These are phyloP conservation scores for Erpetoichthys calabaricus DNA, from an alignment of 2,797 vertebrate genomes.

Conservation along the genomic window DNA sequence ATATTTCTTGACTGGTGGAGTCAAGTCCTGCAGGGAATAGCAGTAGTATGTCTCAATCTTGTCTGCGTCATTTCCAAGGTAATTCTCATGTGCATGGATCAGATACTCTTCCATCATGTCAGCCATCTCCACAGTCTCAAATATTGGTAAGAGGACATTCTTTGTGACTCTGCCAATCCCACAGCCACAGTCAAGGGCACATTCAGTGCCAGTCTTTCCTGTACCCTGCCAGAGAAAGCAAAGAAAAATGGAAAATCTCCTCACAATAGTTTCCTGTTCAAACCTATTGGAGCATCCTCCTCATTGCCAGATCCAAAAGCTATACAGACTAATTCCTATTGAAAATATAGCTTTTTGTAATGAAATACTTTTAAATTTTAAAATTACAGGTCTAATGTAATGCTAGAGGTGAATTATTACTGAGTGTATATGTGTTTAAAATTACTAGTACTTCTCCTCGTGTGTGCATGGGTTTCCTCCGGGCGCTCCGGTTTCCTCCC, in stretches of 20 bases:
- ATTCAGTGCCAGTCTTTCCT: slow-evolving; percentile 63
- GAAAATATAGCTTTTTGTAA: too few relatives aligned
- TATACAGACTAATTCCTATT: too few relatives aligned
- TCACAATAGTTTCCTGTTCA: slow-evolving; percentile 15
- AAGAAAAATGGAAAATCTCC: slow-evolving; percentile 15
- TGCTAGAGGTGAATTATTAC: too few relatives aligned
- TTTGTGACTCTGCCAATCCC: slow-evolving; percentile 85
- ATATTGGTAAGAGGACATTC: slow-evolving; percentile 76
- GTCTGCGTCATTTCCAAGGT: slow-evolving; percentile 60
- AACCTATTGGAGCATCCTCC: too few relatives aligned
- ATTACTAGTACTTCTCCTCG: too few relatives aligned
- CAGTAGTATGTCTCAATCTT: slow-evolving; percentile 78
- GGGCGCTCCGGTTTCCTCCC: too few relatives aligned
- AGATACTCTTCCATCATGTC: slow-evolving; percentile 93
- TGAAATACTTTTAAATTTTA: too few relatives aligned
- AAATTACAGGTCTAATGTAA: too few relatives aligned
- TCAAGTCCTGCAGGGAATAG: slow-evolving; percentile 77
- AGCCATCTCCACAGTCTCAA: slow-evolving; percentile 73
- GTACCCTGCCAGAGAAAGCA: slow-evolving; percentile 49
- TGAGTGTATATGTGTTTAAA: too few relatives aligned
- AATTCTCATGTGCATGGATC: slow-evolving; percentile 72
- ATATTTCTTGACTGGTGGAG: slow-evolving; percentile 56
- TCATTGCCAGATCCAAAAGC: too few relatives aligned
- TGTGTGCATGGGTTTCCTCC: too few relatives aligned
- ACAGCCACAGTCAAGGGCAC: slow-evolving; percentile 77